Percentiles rank a stretch among this genome's conserved stretches.
Conservation (phyloP, 2,888 invertebrate genomes). For the Adela reaumurella region DNA sequence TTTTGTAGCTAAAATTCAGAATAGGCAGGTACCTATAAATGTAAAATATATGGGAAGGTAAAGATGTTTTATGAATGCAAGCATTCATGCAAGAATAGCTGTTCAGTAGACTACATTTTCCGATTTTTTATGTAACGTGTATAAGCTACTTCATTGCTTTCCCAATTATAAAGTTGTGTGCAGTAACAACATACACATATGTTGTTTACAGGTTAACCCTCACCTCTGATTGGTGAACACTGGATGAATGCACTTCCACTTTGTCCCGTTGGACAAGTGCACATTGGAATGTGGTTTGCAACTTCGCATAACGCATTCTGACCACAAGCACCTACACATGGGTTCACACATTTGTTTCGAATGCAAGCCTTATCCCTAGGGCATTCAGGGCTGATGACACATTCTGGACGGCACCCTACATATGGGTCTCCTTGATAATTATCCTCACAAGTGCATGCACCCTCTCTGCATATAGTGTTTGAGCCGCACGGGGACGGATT, state of each 20-base stretch:
- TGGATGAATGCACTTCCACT: conserved; percentile 70
- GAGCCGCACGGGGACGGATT: conserved; percentile 65
- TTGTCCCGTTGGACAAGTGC: conserved; percentile 67
- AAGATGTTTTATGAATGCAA: too few relatives aligned
- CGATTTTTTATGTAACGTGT: too few relatives aligned
- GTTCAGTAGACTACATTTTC: too few relatives aligned
- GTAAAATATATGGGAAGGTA: too few relatives aligned
- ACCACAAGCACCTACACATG: conserved; percentile 75
- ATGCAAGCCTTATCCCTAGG: conserved; percentile 66
- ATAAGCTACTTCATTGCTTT: too few relatives aligned
- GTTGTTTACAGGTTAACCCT: too few relatives aligned
- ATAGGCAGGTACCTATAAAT: too few relatives aligned
- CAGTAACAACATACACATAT: too few relatives aligned
- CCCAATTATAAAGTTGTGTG: too few relatives aligned
- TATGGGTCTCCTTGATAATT: conserved; percentile 66
- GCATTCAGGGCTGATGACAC: conserved; percentile 70
- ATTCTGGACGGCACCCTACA: conserved; percentile 70
- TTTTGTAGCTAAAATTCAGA: too few relatives aligned
- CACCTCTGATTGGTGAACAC: conserved; percentile 58
- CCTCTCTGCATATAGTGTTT: conserved; percentile 58
- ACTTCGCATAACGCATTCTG: conserved; percentile 69
- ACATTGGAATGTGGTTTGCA: conserved; percentile 72
- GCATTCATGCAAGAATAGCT: too few relatives aligned
- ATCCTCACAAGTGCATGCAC: conserved; percentile 57
- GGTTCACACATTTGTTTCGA: conserved; percentile 65